Evolutionary conservation across 2,888 invertebrate species (phyloP).

Genomic region (Netelia melanura): DNA sequence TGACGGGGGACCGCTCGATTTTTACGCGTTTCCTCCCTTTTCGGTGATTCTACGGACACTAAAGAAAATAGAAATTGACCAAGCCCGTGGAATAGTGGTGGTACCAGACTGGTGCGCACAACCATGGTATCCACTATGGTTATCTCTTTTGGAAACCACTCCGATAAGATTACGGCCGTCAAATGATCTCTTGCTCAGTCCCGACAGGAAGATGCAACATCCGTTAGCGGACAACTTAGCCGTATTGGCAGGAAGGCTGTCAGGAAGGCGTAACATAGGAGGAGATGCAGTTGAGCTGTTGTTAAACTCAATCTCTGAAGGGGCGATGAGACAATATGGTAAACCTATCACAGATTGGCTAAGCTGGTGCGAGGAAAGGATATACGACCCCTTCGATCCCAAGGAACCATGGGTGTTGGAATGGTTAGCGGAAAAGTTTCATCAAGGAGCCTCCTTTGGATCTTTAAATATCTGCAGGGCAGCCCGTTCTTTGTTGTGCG

Average conservation of each 20-base stretch:
- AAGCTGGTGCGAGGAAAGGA: slow-evolving; percentile 26
- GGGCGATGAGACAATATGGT: slow-evolving; percentile 62
- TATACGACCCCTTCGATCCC: slow-evolving; percentile 19
- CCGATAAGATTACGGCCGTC: slow-evolving; percentile 70
- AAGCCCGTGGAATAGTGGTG: slow-evolving; percentile 76
- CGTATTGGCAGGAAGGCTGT: slow-evolving; percentile 74
- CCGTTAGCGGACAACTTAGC: slow-evolving; percentile 68
- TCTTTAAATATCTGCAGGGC: slow-evolving; percentile 59
- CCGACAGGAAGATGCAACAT: slow-evolving; percentile 71
- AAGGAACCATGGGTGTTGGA: not conserved
- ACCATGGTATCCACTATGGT: slow-evolving; percentile 64
- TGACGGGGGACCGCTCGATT: slow-evolving; percentile 54
- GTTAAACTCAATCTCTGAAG: slow-evolving; percentile 53
- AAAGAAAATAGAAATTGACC: slow-evolving; percentile 76
- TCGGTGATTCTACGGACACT: slow-evolving; percentile 73
- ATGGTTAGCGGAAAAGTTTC: slow-evolving; percentile 55
- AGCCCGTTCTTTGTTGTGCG: slow-evolving; percentile 54
- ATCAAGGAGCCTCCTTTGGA: slow-evolving; percentile 52
- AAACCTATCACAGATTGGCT: slow-evolving; percentile 57
- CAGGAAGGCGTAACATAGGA: slow-evolving; percentile 68
- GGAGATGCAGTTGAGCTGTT: slow-evolving; percentile 56
- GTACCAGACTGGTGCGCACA: slow-evolving; percentile 77
- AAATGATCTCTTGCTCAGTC: slow-evolving; percentile 69
- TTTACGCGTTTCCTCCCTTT: slow-evolving; percentile 77
- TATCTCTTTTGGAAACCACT: slow-evolving; percentile 36